Evolutionary conservation across 2,797 vertebrate species (phyloP).

Genomic region (Leptodactylus fallax): DNA sequence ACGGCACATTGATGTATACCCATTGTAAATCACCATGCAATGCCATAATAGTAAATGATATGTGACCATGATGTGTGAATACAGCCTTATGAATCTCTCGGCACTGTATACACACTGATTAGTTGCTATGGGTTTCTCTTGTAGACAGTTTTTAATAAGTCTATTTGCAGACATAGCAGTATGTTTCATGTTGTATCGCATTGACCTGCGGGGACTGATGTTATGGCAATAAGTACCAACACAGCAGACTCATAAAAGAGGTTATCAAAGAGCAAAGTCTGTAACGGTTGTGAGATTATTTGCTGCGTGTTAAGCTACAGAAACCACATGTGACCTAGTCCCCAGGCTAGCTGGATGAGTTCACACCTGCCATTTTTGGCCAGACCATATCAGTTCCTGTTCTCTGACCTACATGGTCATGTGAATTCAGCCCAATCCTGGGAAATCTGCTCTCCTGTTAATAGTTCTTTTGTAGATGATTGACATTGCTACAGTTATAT

Average conservation of each 20-base stretch:
- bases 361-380: neutral
- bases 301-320: neutral
- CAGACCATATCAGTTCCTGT: neutral
- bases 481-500: too few species aligned
- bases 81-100: too few species aligned
- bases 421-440: neutral
- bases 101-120: too few species aligned
- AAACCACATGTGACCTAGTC: neutral
- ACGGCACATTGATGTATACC: too few species aligned
- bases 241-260: neutral
- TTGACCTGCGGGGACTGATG: neutral
- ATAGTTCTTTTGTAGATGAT: too few species aligned
- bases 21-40: too few species aligned
- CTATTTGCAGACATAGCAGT: neutral
- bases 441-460: neutral
- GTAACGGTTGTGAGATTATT: neutral
- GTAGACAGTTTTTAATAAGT: too few species aligned
- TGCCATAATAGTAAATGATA: too few species aligned
- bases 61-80: too few species aligned
- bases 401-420: neutral
- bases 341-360: neutral
- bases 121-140: too few species aligned
- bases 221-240: constrained; percentile 16
- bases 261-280: constrained; percentile 7
- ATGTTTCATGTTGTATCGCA: neutral